Evolutionary conservation across 2,113 vertebrate species (phyloP).

Genomic region (Chloroceryle aenea): DNA sequence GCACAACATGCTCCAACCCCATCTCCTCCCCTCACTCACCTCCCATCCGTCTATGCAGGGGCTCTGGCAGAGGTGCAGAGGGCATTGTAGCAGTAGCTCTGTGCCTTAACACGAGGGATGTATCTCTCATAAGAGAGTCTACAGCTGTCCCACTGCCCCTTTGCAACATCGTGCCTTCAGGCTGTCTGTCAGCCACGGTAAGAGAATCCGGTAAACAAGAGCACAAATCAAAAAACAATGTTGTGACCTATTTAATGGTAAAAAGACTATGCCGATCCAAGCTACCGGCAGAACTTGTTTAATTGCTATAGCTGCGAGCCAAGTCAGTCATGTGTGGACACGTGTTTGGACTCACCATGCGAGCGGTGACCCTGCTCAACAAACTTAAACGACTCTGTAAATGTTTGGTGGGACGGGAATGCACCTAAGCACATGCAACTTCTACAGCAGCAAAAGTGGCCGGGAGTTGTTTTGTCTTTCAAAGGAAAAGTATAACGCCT

Average conservation of each 20-base stretch:
- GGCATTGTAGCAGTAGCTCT: not conserved
- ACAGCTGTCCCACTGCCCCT: not conserved
- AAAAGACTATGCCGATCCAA: not conserved
- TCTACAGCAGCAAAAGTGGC: not conserved
- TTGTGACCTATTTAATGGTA: conserved; percentile 23
- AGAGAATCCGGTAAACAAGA: not conserved
- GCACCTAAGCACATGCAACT: not conserved
- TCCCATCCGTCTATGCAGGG: not conserved
- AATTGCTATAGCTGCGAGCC: not conserved
- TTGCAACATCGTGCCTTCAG: not conserved
- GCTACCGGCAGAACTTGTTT: conserved; percentile 4
- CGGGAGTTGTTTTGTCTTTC: not conserved
- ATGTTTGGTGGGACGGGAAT: not conserved
- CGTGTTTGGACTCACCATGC: not conserved
- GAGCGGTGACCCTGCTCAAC: not conserved
- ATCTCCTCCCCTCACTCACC: not conserved
- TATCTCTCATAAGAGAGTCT: not conserved
- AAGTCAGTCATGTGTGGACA: not conserved
- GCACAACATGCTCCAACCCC: not conserved
- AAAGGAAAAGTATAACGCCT: not conserved
- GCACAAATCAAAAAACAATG: not conserved
- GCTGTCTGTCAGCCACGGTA: not conserved
- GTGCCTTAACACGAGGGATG: not conserved
- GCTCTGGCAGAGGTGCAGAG: not conserved
- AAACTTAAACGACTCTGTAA: not conserved